These are phyloP conservation scores for Yponomeuta malinellus DNA, from an alignment of 2,888 invertebrate species.

Conservation along the genomic window DNA sequence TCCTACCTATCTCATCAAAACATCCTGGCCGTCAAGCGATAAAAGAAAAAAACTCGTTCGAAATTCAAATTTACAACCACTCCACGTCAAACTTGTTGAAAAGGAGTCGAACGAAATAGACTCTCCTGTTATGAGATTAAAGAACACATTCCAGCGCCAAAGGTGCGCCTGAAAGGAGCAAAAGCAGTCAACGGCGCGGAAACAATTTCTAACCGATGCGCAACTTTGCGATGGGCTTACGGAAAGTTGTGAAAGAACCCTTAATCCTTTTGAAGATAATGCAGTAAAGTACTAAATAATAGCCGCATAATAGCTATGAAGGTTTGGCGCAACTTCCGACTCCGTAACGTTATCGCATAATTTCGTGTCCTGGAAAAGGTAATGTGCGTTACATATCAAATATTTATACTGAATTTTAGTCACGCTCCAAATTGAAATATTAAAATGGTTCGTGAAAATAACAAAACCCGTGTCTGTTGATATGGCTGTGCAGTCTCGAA, in stretches of 20 bases:
- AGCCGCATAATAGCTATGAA: not conserved
- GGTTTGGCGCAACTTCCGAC: not conserved
- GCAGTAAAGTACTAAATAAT: not conserved
- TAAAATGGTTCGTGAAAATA: too few relatives aligned
- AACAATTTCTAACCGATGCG: slow-evolving; percentile 8
- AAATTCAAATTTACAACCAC: not conserved
- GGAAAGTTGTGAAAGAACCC: not conserved
- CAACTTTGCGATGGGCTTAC: slow-evolving; percentile 4
- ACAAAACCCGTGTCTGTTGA: too few relatives aligned
- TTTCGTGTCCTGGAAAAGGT: not conserved
- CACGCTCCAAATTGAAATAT: too few relatives aligned
- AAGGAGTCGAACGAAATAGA: not conserved
- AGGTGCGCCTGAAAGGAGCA: slow-evolving; percentile 2
- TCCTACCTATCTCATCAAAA: not conserved
- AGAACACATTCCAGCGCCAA: not conserved
- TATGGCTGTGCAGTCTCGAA: too few relatives aligned
- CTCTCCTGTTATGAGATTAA: not conserved
- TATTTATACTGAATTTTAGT: not conserved
- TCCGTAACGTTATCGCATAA: not conserved
- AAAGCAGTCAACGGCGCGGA: slow-evolving; percentile 12
- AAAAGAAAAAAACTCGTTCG: not conserved
- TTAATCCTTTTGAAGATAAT: slow-evolving; percentile 10
- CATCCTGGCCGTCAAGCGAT: not conserved
- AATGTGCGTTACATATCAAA: not conserved
- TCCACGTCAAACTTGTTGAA: not conserved